Conservation (phyloP, 37 sponge, comb jelly and placozoan species). For the Chondrilla cf. caribensis region DNA sequence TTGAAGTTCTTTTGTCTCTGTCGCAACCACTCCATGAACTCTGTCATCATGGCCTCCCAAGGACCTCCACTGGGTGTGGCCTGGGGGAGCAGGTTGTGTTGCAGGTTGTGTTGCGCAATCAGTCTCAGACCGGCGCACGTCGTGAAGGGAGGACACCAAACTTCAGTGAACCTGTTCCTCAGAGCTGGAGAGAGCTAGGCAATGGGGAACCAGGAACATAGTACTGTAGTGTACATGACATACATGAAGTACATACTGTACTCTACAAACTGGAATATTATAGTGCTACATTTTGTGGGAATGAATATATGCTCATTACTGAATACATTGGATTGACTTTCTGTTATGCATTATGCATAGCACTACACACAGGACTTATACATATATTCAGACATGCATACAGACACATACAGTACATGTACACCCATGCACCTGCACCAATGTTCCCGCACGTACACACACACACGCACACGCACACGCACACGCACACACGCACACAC, state of each 20-base stretch:
- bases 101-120: slow-evolving; percentile 42
- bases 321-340: too few species aligned
- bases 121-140: slow-evolving; percentile 4
- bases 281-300: too few species aligned
- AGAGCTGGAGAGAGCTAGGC: slow-evolving; percentile 93
- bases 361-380: too few species aligned
- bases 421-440: neutral
- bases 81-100: slow-evolving; percentile 28
- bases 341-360: too few species aligned
- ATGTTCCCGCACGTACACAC: neutral
- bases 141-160: slow-evolving; percentile 82
- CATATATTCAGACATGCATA: too few species aligned
- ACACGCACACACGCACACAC: neutral
- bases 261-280: too few species aligned
- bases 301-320: too few species aligned
- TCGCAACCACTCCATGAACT: slow-evolving; percentile 55
- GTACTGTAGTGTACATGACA: too few species aligned
- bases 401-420: slow-evolving; percentile 2
- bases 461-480: slow-evolving; percentile 24
- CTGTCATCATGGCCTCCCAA: slow-evolving; percentile 56
- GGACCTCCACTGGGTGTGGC: neutral
- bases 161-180: slow-evolving; percentile 94
- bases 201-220: neutral
- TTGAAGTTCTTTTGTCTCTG: slow-evolving; percentile 4
- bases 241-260: too few species aligned